Conservation (phyloP, 1,140 invertebrate genomes). For the Papilio helenus region DNA sequence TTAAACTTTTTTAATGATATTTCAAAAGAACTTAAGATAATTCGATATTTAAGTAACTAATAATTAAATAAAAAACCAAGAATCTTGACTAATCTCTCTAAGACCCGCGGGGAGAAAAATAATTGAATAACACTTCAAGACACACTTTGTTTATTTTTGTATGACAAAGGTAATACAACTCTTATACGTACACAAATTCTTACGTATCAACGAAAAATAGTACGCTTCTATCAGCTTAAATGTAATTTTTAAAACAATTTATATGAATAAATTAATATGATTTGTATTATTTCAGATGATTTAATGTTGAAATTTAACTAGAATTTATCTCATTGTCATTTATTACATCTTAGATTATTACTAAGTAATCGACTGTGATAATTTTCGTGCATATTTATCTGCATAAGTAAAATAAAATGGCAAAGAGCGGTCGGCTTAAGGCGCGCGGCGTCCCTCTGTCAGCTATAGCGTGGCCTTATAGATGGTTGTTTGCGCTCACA, state of each 20-base stretch:
- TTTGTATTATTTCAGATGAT: not conserved
- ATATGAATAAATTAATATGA: not conserved
- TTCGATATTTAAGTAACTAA: not conserved
- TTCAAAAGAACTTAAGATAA: not conserved
- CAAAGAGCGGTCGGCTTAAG: constrained; percentile 61
- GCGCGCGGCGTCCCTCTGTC: constrained; percentile 74
- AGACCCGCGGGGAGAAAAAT: not conserved
- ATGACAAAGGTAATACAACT: too few species aligned
- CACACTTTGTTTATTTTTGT: not conserved
- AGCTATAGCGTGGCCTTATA: constrained; percentile 83
- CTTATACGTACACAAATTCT: too few species aligned
- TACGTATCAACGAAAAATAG: too few species aligned
- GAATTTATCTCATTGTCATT: not conserved
- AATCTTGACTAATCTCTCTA: not conserved
- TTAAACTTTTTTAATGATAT: not conserved
- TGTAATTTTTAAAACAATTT: not conserved
- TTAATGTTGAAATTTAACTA: not conserved
- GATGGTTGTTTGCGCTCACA: constrained; percentile 83
- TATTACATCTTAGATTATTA: not conserved
- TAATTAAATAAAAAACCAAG: too few species aligned
- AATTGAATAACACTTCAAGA: not conserved
- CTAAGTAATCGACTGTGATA: not conserved
- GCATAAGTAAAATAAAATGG: constrained; percentile 45
- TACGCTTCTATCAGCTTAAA: not conserved
- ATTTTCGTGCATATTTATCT: not conserved